Evolutionary conservation across 1,140 invertebrate genomes (phyloP), one percentile per base, ranked within the genome.

Genomic region (Condylostylus longicornis): DNA sequence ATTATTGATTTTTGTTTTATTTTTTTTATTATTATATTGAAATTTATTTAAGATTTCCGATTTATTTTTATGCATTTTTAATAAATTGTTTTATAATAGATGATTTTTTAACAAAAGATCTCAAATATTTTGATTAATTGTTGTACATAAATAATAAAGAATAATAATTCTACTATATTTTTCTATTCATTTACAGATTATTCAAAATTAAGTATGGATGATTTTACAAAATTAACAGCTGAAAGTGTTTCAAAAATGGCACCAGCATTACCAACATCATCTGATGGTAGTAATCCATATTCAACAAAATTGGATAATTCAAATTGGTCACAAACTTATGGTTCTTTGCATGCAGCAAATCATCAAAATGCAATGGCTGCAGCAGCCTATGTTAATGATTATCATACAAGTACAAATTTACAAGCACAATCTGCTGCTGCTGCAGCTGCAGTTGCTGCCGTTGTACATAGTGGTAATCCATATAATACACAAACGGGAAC

Each of bases 221-320:
- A 62, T 38, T 72, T 70, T 48, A 68, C 69, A 8, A 71, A 72
- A 46, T 57, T 71, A 21, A 53, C 69, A 15, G 54, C 64, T 13
- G 70, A 70, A 38, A 60, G 58, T 37, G 52, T 57, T n/a, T 58
- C 59, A 6, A 63, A 63, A 49, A 60, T 63, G 46, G 56, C 61
- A 38, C 64, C 68, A 7, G 53, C 52, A 9, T 21, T 56, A 35
- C 53, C 54, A 30, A 29, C 52, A 15, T n/a, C n/a, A n/a, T n/a
- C n/a, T n/a, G n/a, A n/a, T n/a, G n/a, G n/a, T n/a, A 47, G 43
- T 40, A 51, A 56, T 17, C 50, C 54, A 37, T 66, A 64, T 41
- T 51, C 62, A 1, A 54, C 63, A 35, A 44, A 58, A 29, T 59
- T 59, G 19, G 49, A 63, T 25, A 51, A 63, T 21, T 49, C 58